A percentile compares a stretch with the other conserved stretches of the same genome.
Conservation (phyloP, 2,113 vertebrate genomes). For the Scopus umbretta region DNA sequence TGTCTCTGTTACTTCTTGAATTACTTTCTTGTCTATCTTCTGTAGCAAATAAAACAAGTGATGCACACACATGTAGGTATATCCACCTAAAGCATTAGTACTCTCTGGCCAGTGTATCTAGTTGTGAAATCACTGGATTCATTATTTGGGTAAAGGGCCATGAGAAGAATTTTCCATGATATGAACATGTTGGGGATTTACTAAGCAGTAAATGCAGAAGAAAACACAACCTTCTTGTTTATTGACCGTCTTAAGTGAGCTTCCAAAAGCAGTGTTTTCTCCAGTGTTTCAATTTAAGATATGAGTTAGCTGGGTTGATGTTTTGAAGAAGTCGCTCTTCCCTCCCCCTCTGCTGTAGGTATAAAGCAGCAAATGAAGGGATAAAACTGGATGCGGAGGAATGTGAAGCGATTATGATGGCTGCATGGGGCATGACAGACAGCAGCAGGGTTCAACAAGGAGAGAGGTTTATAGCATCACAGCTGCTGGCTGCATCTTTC, state of each 20-base stretch:
- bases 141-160: background rate
- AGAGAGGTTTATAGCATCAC: background rate
- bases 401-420: background rate
- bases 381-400: background rate
- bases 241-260: background rate
- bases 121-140: background rate
- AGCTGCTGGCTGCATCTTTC: slow-evolving; percentile 16
- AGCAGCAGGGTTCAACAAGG: background rate
- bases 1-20: background rate
- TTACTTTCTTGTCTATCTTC: background rate
- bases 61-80: background rate
- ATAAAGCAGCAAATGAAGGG: background rate
- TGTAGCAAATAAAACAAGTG: background rate
- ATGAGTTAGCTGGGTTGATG: background rate
- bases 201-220: background rate
- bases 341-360: background rate
- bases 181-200: background rate
- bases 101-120: background rate
- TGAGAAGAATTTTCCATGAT: background rate
- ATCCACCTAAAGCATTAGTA: background rate
- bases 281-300: background rate
- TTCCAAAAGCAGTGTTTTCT: background rate
- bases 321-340: background rate
- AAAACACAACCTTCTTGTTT: background rate
- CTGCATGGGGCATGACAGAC: background rate